These are phyloP conservation scores for Neotoma lepida DNA, from an alignment of 2,113 vertebrate genomes.

Conservation along the genomic window DNA sequence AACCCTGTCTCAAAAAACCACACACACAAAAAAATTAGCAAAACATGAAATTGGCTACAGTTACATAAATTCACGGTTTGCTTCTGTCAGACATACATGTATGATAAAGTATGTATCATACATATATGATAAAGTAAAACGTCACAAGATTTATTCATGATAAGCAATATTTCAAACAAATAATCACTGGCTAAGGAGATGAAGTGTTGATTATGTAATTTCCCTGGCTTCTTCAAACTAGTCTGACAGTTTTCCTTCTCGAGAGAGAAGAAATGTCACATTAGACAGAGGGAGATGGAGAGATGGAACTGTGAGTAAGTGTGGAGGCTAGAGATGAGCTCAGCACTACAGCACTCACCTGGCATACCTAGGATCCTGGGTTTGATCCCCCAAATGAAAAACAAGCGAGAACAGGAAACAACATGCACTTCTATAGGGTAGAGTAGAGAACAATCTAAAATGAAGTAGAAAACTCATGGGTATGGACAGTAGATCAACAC, in stretches of 20 bases:
- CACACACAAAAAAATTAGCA: too few species aligned
- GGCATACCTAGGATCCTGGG: not conserved
- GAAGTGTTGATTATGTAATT: not conserved
- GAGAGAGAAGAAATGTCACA: not conserved
- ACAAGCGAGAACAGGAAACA: not conserved
- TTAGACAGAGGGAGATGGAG: not conserved
- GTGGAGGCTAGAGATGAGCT: not conserved
- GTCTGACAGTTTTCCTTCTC: slow-evolving; percentile 13
- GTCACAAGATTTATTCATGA: not conserved
- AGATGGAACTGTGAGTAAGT: not conserved
- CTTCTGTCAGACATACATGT: not conserved
- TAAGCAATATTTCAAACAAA: slow-evolving; percentile 1
- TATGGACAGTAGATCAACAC: not conserved
- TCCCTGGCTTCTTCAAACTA: not conserved
- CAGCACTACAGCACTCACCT: not conserved
- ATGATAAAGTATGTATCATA: not conserved
- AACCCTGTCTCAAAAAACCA: too few species aligned
- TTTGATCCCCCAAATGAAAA: not conserved
- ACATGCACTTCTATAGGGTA: not conserved
- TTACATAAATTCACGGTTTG: slow-evolving; percentile 24
- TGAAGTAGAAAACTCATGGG: not conserved
- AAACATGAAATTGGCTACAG: not conserved
- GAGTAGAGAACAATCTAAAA: not conserved
- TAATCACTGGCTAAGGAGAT: not conserved
- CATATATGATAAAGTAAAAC: not conserved